phyloP scores from a whole-genome alignment of 2,797 vertebrate species.

The Neosilurus mollespiculum region DNA sequence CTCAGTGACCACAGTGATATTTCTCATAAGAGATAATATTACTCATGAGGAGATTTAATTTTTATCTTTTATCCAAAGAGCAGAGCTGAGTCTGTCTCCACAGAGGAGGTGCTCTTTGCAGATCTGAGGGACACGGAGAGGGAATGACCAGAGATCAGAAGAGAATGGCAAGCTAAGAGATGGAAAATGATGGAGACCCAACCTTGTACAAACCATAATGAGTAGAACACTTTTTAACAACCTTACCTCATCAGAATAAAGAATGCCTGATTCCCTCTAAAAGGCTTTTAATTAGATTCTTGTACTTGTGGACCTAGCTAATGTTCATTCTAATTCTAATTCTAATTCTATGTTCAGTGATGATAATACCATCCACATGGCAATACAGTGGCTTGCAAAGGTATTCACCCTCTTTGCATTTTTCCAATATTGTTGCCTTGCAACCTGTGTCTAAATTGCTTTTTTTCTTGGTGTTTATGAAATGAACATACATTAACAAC shows the following conservation, averaged over 20 bases:
- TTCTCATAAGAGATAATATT: too few relatives aligned
- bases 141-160: background rate
- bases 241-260: background rate
- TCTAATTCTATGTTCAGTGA: background rate
- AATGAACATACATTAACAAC: too few relatives aligned
- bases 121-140: too few relatives aligned
- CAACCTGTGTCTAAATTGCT: too few relatives aligned
- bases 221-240: background rate
- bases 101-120: conserved; percentile 1
- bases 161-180: too few relatives aligned
- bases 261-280: background rate
- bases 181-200: background rate
- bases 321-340: background rate
- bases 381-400: too few relatives aligned
- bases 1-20: background rate
- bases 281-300: background rate
- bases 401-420: too few relatives aligned
- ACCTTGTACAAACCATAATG: background rate
- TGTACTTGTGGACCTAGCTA: background rate
- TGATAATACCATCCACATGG: background rate
- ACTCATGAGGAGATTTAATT: too few relatives aligned
- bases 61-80: background rate
- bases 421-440: too few relatives aligned
- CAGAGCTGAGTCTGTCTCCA: too few relatives aligned
- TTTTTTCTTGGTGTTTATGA: too few relatives aligned